These are phyloP conservation scores for Heliothis peltigera DNA, from an alignment of 2,888 invertebrate genomes.

Conservation along the genomic window DNA sequence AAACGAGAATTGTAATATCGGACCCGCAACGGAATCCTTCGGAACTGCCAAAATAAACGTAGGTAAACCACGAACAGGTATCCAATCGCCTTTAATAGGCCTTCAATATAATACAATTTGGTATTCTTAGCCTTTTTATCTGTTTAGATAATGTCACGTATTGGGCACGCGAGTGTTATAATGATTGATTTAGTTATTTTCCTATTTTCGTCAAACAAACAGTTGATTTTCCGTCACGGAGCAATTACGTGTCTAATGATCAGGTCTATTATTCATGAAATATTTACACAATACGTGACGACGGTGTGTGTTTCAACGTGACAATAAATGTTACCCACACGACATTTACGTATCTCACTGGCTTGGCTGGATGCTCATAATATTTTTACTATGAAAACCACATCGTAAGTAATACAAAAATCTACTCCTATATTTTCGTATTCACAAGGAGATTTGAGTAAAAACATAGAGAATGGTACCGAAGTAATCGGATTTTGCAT, in stretches of 20 bases:
- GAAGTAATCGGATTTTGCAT: constrained; percentile 41
- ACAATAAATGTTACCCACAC: neutral
- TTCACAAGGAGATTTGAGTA: constrained; percentile 34
- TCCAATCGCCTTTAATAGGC: constrained; percentile 19
- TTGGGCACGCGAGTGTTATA: constrained; percentile 15
- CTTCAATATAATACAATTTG: constrained; percentile 18
- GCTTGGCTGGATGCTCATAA: neutral
- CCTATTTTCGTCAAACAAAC: neutral
- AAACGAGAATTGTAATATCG: constrained; percentile 20
- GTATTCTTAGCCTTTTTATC: constrained; percentile 32
- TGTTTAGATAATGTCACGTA: constrained; percentile 16
- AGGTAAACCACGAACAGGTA: constrained; percentile 10
- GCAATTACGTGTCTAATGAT: constrained; percentile 22
- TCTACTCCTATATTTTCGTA: constrained; percentile 26
- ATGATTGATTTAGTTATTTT: constrained; percentile 9
- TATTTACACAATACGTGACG: constrained; percentile 4
- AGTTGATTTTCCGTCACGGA: constrained; percentile 2
- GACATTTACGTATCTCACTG: neutral
- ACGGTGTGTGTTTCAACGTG: neutral
- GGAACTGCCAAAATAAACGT: constrained; percentile 16
- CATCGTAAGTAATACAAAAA: constrained; percentile 24
- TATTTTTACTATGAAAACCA: constrained; percentile 23
- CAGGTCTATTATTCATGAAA: constrained; percentile 2
- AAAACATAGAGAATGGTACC: constrained; percentile 35
- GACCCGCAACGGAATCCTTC: constrained; percentile 14